Percentiles rank a stretch among this genome's conserved stretches.
These are phyloP conservation scores for Meteorus cinctellus DNA, from an alignment of 2,888 invertebrate genomes.

Conservation along the genomic window DNA sequence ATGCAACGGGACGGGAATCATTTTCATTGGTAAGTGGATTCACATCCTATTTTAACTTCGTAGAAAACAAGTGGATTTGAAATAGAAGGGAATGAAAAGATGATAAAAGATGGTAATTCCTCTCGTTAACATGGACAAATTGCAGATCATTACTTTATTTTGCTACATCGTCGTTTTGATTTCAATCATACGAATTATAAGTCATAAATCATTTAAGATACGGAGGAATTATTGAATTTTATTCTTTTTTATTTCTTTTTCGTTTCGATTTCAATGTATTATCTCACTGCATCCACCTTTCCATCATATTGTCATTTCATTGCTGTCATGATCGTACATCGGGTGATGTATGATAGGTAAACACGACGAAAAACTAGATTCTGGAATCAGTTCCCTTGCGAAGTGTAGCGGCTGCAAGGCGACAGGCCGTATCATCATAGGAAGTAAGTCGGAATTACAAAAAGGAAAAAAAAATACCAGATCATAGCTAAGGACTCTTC, in stretches of 20 bases:
- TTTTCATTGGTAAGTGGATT: conserved; percentile 79
- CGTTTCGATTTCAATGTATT: conserved; percentile 43
- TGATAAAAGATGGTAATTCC: conserved; percentile 40
- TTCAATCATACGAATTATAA: conserved; percentile 11
- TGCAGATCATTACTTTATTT: neutral
- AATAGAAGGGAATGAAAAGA: conserved; percentile 54
- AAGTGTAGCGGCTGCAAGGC: conserved; percentile 72
- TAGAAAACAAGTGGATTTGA: conserved; percentile 42
- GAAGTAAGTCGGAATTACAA: conserved; percentile 69
- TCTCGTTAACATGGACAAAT: neutral
- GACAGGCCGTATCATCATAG: conserved; percentile 72
- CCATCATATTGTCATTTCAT: conserved; percentile 67
- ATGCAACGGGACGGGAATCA: conserved; percentile 91
- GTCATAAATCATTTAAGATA: neutral
- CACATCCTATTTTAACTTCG: conserved; percentile 38
- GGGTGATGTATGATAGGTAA: conserved; percentile 72
- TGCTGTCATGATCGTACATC: conserved; percentile 71
- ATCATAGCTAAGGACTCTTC: conserved; percentile 65
- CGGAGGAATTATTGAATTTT: conserved; percentile 18
- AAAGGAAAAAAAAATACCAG: conserved; percentile 40
- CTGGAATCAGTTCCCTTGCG: conserved; percentile 72
- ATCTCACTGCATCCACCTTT: conserved; percentile 54
- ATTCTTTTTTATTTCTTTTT: conserved; percentile 44
- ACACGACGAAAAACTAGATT: conserved; percentile 71
- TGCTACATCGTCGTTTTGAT: conserved; percentile 20